Evolutionary conservation across 2,888 invertebrate species (phyloP), one percentile per base, ranked within the genome.

Genomic region (Orthosia gracilis): DNA sequence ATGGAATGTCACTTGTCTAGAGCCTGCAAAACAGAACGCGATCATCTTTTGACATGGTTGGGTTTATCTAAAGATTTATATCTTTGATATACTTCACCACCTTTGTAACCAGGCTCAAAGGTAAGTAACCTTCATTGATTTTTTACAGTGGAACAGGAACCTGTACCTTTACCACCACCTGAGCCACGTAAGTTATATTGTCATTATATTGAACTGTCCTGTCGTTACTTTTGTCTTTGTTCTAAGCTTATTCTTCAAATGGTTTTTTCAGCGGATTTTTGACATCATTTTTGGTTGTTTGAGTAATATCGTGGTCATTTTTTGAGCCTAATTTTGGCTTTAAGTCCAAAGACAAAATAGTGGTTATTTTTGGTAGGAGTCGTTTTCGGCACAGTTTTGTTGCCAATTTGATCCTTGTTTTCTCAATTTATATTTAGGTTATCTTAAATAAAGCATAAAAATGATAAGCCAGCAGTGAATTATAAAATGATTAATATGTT

Each of bases 161-260:
- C 83, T 49, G 66, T 69, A 62, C 75, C 71, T 59, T 75, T 83
- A 45, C 73, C 59, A 52, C 65, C 61, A 45, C 50, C 0, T 40
- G 9, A 9, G 15, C 85, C 84, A 71, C 45, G 82, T 85, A 75
- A 84, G 83, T 83, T 15, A 23, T 52, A 12, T 47, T 23, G 18
- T 21, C n/a, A 67, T 26, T 59, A 58, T 63, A 49, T 26, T 54
- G 54, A 21, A 18, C n/a, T 67, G 1, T 61, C 13, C 54, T 47
- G 45, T 66, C 55, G 47, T 66, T 63, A 21, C 58, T 18, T 49
- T 59, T 18, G n/a, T 57, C 63, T 69, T 40, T 7, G 45, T 5
- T 63, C 26, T 59, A 47, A n/a, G 21, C 57, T 49, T 31, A 13
- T 18, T 40, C 31, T 26, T 62, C 0, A n/a, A 23, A 18, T 21